These are phyloP conservation scores for Apis laboriosa DNA, from an alignment of 1,140 invertebrate genomes.

Conservation along the genomic window DNA sequence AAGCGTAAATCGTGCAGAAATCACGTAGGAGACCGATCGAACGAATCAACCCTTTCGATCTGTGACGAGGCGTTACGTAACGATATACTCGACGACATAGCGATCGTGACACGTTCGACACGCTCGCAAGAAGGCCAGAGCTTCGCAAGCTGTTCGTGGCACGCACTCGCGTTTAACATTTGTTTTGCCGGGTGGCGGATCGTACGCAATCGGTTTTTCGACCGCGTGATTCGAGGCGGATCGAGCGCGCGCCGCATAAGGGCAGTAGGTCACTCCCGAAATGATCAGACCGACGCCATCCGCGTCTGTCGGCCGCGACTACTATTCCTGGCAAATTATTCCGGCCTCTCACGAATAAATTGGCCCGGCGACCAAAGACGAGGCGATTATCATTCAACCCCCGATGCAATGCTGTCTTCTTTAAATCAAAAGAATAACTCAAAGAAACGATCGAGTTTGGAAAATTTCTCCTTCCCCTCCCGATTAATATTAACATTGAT, in stretches of 20 bases:
- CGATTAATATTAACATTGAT: too few relatives aligned
- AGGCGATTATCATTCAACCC: constrained; percentile 27
- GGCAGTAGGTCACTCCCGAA: constrained; percentile 66
- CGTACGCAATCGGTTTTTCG: background rate
- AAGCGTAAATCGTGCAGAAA: too few relatives aligned
- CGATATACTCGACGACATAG: background rate
- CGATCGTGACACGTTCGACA: background rate
- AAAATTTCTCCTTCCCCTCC: too few relatives aligned
- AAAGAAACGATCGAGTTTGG: too few relatives aligned
- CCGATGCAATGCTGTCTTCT: too few relatives aligned
- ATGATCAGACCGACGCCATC: constrained; percentile 51
- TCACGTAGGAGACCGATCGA: too few relatives aligned
- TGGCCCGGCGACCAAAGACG: background rate
- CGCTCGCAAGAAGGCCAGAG: background rate
- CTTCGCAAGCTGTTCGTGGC: background rate
- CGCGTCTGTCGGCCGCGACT: constrained; percentile 37
- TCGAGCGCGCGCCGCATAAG: constrained; percentile 41
- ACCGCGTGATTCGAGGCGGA: background rate
- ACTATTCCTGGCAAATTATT: constrained; percentile 51
- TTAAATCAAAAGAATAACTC: too few relatives aligned
- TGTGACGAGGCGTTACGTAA: background rate
- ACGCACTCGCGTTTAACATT: constrained; percentile 12
- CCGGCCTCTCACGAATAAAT: constrained; percentile 33
- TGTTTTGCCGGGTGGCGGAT: background rate
- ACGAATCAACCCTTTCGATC: background rate